Evolutionary conservation across 64 coral and sea anemone genomes (phyloP).

Genomic region (Montipora foliosa): DNA sequence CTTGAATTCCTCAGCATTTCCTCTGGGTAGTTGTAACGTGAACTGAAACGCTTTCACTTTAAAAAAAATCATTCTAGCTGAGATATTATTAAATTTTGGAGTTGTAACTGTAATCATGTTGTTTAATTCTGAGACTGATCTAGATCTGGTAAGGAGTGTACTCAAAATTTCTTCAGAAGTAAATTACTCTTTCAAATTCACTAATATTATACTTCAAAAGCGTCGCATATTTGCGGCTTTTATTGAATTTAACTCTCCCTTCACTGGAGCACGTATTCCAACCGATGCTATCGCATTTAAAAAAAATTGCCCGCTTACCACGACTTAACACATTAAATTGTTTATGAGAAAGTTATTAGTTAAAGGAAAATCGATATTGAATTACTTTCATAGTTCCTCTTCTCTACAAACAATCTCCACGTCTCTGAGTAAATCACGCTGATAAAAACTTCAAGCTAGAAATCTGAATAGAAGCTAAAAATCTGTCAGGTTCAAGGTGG

Average conservation of each 20-base stretch:
- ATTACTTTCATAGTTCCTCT: neutral
- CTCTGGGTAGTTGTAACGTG: neutral
- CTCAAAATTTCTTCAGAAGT: neutral
- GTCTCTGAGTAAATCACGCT: neutral
- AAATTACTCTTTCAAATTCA: neutral
- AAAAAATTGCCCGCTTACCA: neutral
- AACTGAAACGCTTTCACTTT: too few relatives aligned
- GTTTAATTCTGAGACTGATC: too few relatives aligned
- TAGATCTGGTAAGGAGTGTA: too few relatives aligned
- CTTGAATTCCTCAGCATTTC: too few relatives aligned
- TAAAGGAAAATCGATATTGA: conserved; percentile 26
- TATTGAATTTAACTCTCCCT: neutral
- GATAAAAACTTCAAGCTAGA: neutral
- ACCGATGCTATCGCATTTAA: neutral
- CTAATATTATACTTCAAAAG: conserved; percentile 30
- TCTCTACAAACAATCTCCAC: neutral
- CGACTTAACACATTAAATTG: conserved; percentile 42
- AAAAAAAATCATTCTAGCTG: too few relatives aligned
- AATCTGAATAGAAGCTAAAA: neutral
- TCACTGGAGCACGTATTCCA: conserved; percentile 11
- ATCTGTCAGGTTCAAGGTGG: neutral
- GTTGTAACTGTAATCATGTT: too few relatives aligned
- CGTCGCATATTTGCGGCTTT: conserved; percentile 5
- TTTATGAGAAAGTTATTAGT: conserved; percentile 26
- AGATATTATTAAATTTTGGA: too few relatives aligned